These are phyloP conservation scores for Leucophora obtusa DNA, from an alignment of 2,888 invertebrate species.

Conservation along the genomic window DNA sequence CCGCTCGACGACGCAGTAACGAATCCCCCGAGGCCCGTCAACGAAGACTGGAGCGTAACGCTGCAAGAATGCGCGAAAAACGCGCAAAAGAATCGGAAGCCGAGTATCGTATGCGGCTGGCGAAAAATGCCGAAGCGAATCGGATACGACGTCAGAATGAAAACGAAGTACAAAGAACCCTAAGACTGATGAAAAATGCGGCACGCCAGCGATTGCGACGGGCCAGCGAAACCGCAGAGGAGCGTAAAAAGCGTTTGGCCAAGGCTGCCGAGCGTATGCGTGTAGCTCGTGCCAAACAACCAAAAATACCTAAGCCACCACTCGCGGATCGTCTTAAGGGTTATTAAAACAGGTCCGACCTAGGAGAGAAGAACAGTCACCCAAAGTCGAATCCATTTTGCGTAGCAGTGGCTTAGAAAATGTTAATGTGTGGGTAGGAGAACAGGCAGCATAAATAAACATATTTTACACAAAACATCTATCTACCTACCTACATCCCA, in stretches of 20 bases:
- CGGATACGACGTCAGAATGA: slow-evolving; percentile 78
- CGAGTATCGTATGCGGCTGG: slow-evolving; percentile 77
- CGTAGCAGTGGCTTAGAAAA: slow-evolving; percentile 27
- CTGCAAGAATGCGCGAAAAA: slow-evolving; percentile 78
- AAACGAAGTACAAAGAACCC: slow-evolving; percentile 78
- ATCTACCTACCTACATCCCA: no score
- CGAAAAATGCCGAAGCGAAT: slow-evolving; percentile 78
- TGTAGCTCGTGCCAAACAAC: slow-evolving; percentile 75
- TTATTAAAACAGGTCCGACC: slow-evolving; percentile 69
- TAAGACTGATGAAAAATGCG: slow-evolving; percentile 79
- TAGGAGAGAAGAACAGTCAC: neutral
- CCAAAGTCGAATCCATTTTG: neutral
- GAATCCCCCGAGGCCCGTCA: slow-evolving; percentile 78
- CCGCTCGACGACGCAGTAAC: slow-evolving; percentile 77
- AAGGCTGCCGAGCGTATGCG: slow-evolving; percentile 79
- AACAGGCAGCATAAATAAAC: slow-evolving; percentile 24
- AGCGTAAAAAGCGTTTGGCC: slow-evolving; percentile 76
- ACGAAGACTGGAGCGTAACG: slow-evolving; percentile 77
- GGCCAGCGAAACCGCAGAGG: slow-evolving; percentile 77
- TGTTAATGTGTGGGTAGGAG: neutral
- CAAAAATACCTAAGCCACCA: slow-evolving; percentile 78
- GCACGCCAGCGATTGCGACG: slow-evolving; percentile 77
- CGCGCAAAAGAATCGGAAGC: slow-evolving; percentile 76
- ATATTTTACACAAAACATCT: neutral
- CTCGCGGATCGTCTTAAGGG: slow-evolving; percentile 78